Conservation (phyloP, 2,888 invertebrate genomes). For the Perizoma affinitatum region DNA sequence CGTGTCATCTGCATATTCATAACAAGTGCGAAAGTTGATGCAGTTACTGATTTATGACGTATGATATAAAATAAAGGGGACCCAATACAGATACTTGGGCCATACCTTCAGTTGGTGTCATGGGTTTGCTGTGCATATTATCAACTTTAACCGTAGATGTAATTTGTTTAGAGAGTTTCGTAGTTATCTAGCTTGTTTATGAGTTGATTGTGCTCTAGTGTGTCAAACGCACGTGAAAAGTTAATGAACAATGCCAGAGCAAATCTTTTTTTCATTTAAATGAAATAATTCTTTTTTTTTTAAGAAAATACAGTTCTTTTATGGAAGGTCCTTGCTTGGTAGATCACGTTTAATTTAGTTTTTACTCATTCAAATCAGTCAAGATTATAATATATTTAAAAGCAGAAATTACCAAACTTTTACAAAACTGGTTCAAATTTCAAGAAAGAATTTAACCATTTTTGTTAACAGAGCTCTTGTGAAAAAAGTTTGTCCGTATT, state of each 20-base stretch:
- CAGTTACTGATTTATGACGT: background rate
- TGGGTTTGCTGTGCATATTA: slow-evolving; percentile 4
- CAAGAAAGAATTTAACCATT: too few relatives aligned
- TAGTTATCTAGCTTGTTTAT: slow-evolving; percentile 21
- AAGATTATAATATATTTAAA: too few relatives aligned
- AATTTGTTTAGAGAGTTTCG: slow-evolving; percentile 22
- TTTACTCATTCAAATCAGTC: too few relatives aligned
- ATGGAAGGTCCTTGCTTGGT: too few relatives aligned
- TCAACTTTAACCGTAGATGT: background rate
- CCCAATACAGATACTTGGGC: slow-evolving; percentile 9
- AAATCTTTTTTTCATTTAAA: slow-evolving; percentile 7
- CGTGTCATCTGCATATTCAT: slow-evolving; percentile 5
- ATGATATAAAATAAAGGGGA: slow-evolving; percentile 1
- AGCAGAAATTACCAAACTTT: too few relatives aligned
- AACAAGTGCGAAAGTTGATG: background rate
- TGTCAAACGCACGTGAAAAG: slow-evolving; percentile 1
- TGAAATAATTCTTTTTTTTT: background rate
- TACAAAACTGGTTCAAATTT: too few relatives aligned
- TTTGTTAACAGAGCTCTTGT: too few relatives aligned
- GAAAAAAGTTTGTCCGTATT: too few relatives aligned
- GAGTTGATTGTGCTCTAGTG: slow-evolving; percentile 23
- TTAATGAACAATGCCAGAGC: background rate
- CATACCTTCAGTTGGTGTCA: slow-evolving; percentile 8
- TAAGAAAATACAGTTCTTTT: too few relatives aligned
- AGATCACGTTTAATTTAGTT: too few relatives aligned